Conservation (phyloP, 2,797 vertebrate species). For the Ficedula albicollis region DNA sequence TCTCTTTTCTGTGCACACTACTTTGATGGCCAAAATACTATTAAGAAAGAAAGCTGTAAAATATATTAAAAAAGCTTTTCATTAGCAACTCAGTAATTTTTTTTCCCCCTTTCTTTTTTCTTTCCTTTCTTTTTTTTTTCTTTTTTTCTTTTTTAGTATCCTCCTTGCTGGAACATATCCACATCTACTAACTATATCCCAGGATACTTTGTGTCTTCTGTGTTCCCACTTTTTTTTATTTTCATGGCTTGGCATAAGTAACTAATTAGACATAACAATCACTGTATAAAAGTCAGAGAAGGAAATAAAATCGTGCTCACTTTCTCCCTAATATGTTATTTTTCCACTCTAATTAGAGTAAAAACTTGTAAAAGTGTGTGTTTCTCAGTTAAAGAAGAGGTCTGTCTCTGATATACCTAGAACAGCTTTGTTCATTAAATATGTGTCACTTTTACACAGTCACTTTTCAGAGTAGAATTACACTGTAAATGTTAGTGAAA, state of each 20-base stretch:
- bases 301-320: neutral
- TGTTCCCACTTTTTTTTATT: neutral
- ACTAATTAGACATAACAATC: constrained; percentile 4
- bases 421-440: constrained; percentile 36
- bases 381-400: constrained; percentile 15
- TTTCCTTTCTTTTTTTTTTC: neutral
- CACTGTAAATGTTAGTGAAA: neutral
- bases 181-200: neutral
- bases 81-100: neutral
- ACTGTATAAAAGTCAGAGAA: neutral
- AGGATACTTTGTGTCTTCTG: neutral
- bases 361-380: constrained; percentile 38
- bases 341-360: constrained; percentile 31
- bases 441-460: constrained; percentile 42
- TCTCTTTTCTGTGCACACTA: neutral
- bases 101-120: neutral
- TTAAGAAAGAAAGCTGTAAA: neutral
- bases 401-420: neutral
- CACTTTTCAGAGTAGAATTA: neutral
- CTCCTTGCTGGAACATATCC: accelerated
- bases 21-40: neutral
- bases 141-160: neutral
- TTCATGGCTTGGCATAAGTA: neutral
- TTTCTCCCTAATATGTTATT: constrained; percentile 10
- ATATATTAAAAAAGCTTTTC: neutral